A percentile compares a stretch with the other conserved stretches of the same genome.
These are phyloP conservation scores for Axinella damicornis DNA, from an alignment of 37 sponge, comb jelly and placozoan species.

Conservation along the genomic window DNA sequence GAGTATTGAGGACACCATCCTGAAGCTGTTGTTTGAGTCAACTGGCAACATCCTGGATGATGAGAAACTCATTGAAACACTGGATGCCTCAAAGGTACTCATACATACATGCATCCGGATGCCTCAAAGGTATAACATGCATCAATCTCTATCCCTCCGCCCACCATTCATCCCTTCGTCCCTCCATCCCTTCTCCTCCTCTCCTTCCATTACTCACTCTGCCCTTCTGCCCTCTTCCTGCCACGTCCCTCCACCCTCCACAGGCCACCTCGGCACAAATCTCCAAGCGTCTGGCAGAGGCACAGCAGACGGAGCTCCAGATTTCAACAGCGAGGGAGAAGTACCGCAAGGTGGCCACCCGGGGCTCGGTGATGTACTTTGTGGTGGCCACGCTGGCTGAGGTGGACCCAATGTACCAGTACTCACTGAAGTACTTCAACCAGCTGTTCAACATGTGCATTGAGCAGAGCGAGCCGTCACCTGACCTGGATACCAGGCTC, in stretches of 20 bases:
- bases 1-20: constrained; percentile 94
- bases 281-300: constrained; percentile 85
- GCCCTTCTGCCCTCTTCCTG: too few relatives aligned
- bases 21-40: constrained; percentile 94
- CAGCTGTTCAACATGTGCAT: constrained; percentile 94
- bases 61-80: constrained; percentile 91
- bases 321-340: constrained; percentile 94
- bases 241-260: too few relatives aligned
- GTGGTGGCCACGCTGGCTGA: constrained; percentile 95
- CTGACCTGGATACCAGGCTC: constrained; percentile 82
- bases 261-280: constrained; percentile 90
- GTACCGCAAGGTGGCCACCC: constrained; percentile 93
- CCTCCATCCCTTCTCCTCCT: too few relatives aligned
- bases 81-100: constrained; percentile 87
- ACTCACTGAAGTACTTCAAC: constrained; percentile 98
- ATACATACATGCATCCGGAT: too few relatives aligned
- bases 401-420: constrained; percentile 99
- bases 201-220: neutral
- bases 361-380: constrained; percentile 98
- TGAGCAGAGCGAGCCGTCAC: constrained; percentile 89
- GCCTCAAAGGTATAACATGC: too few relatives aligned
- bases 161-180: too few relatives aligned
- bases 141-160: neutral
- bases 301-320: constrained; percentile 95
- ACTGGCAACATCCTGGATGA: constrained; percentile 98